These are phyloP conservation scores for Paedocypris sp. DNA, from an alignment of 2,113 vertebrate species.

Conservation along the genomic window DNA sequence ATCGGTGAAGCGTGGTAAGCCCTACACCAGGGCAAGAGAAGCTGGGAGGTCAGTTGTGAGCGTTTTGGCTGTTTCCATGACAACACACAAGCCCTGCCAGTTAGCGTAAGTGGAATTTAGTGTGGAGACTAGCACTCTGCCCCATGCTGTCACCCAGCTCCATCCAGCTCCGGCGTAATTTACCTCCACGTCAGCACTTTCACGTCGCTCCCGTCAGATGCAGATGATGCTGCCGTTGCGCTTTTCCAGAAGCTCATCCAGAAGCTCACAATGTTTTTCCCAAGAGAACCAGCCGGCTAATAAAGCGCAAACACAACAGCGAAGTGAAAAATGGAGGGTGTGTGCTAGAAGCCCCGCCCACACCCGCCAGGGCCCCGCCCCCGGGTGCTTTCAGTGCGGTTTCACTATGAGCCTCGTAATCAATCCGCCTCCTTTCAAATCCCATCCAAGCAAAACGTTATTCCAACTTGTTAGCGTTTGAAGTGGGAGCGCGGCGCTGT, in stretches of 20 bases:
- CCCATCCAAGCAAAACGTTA: slow-evolving; percentile 70
- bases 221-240: not conserved
- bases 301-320: slow-evolving; percentile 36
- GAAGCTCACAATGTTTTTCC: not conserved
- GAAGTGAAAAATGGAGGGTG: slow-evolving; percentile 13
- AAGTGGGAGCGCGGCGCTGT: slow-evolving; percentile 54
- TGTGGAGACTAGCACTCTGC: not conserved
- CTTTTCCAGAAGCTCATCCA: not conserved
- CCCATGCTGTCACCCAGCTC: slow-evolving; percentile 6
- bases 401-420: slow-evolving; percentile 56
- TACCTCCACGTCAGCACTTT: slow-evolving; percentile 14
- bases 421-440: slow-evolving; percentile 59
- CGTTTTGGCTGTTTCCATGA: slow-evolving; percentile 28
- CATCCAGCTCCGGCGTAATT: slow-evolving; percentile 12
- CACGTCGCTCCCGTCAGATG: not conserved
- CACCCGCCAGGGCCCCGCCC: slow-evolving; percentile 24
- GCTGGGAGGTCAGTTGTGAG: slow-evolving; percentile 24
- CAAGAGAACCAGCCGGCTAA: not conserved
- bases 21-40: slow-evolving; percentile 22
- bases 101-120: slow-evolving; percentile 28
- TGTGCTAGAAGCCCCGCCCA: slow-evolving; percentile 40
- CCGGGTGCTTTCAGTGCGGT: slow-evolving; percentile 52
- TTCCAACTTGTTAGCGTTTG: slow-evolving; percentile 69
- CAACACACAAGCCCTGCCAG: slow-evolving; percentile 32
- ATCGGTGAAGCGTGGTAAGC: slow-evolving; percentile 18